A percentile compares a stretch with the other conserved stretches of the same genome.
These are phyloP conservation scores for Noctilio leporinus DNA, from an alignment of 2,113 vertebrate genomes.

Conservation along the genomic window DNA sequence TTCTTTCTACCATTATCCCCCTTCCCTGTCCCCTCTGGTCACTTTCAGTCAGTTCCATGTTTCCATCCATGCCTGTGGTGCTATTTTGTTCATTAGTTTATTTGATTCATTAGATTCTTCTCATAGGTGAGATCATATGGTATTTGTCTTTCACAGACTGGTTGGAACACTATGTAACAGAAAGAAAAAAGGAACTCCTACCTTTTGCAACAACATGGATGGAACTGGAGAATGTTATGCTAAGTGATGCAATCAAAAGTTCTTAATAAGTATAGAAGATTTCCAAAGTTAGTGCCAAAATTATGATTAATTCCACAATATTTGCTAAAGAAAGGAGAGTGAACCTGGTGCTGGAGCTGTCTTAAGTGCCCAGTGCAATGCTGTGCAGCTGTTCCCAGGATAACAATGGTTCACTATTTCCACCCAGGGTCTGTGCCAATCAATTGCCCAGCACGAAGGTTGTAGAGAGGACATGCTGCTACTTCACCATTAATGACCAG, in stretches of 20 bases:
- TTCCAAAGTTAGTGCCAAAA: not conserved
- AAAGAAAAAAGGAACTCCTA: no score
- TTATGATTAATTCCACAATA: not conserved
- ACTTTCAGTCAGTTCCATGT: no score
- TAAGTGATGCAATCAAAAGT: not conserved
- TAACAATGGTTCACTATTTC: not conserved
- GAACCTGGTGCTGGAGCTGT: not conserved
- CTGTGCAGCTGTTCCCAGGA: not conserved
- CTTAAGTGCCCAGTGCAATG: not conserved
- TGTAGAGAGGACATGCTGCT: not conserved
- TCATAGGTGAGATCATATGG: no score
- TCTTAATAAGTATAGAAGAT: not conserved
- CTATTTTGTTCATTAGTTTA: no score
- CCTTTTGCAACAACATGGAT: no score
- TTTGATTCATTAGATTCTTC: no score
- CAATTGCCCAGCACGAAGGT: not conserved
- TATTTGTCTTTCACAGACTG: no score
- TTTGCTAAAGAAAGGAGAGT: not conserved
- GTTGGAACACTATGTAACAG: no score
- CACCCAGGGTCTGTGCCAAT: not conserved
- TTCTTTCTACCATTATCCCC: no score
- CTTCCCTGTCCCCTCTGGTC: no score
- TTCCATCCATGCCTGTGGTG: no score
- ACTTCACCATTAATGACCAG: not conserved
- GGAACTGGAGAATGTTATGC: no score